These are phyloP conservation scores for Actenoides lindsayi DNA, from an alignment of 2,113 vertebrate species.

Conservation along the genomic window DNA sequence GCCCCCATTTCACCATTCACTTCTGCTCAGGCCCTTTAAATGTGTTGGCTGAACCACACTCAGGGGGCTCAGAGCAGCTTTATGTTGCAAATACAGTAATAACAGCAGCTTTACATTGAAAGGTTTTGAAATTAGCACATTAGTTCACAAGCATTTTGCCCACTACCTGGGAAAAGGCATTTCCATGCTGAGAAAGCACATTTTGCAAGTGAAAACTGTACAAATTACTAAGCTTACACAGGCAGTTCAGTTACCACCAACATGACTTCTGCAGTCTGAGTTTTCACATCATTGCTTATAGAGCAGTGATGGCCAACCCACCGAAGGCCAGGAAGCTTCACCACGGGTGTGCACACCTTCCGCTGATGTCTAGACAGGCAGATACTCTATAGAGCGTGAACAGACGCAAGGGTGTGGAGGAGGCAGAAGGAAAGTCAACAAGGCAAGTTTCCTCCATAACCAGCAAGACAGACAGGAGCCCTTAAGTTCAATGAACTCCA, in stretches of 20 bases:
- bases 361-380: neutral
- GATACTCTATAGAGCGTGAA: neutral
- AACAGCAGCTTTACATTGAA: neutral
- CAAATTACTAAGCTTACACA: neutral
- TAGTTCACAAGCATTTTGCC: neutral
- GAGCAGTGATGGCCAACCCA: neutral
- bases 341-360: neutral
- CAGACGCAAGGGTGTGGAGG: neutral
- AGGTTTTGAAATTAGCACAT: neutral
- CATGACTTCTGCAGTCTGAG: neutral
- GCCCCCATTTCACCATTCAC: neutral
- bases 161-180: neutral
- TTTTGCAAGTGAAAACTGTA: neutral
- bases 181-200: neutral
- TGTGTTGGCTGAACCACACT: neutral
- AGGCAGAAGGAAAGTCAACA: neutral
- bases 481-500: slow-evolving; percentile 1
- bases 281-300: neutral
- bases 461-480: neutral
- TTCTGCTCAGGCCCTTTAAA: neutral
- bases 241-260: neutral
- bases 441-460: neutral
- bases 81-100: neutral
- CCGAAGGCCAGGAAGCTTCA: neutral
- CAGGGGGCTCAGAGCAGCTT: neutral